phyloP scores from a whole-genome alignment of 2,888 invertebrate species.

The Parelbella ahira region DNA sequence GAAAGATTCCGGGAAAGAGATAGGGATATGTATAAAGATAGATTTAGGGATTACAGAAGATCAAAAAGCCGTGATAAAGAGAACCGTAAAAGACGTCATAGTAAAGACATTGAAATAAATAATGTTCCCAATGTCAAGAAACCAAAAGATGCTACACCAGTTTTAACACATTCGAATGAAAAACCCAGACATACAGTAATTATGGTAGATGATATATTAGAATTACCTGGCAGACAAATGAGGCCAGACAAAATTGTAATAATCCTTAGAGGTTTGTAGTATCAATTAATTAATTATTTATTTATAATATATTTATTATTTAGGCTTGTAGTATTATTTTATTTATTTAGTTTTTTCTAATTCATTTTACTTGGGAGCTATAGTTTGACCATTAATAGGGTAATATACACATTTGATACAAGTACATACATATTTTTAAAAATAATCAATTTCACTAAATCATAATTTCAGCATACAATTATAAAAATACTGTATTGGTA shows the following conservation, averaged over 20 bases:
- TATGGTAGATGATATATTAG: conserved; percentile 91
- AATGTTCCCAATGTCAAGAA: conserved; percentile 41
- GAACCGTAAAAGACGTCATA: conserved; percentile 54
- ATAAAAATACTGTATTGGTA: no score
- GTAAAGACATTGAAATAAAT: conserved; percentile 51
- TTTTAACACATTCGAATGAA: neutral
- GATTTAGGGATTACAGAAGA: conserved; percentile 36
- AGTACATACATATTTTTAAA: no score
- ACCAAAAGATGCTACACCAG: conserved; percentile 37
- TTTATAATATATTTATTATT: no score
- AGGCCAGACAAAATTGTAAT: conserved; percentile 92
- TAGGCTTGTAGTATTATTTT: no score
- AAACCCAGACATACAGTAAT: conserved; percentile 73
- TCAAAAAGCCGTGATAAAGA: conserved; percentile 58
- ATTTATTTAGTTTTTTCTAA: no score
- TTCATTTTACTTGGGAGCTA: no score
- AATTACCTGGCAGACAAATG: conserved; percentile 87
- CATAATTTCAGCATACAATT: no score
- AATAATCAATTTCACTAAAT: no score
- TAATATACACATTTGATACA: no score
- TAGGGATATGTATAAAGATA: conserved; percentile 43
- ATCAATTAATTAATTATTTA: conserved; percentile 2
- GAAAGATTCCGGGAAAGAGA: conserved; percentile 42
- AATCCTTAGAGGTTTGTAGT: conserved; percentile 85
- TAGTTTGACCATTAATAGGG: no score